Percentiles rank a stretch among this genome's conserved stretches.
Evolutionary conservation across 2,113 vertebrate genomes (phyloP).

Genomic region (Centropus unirufus): DNA sequence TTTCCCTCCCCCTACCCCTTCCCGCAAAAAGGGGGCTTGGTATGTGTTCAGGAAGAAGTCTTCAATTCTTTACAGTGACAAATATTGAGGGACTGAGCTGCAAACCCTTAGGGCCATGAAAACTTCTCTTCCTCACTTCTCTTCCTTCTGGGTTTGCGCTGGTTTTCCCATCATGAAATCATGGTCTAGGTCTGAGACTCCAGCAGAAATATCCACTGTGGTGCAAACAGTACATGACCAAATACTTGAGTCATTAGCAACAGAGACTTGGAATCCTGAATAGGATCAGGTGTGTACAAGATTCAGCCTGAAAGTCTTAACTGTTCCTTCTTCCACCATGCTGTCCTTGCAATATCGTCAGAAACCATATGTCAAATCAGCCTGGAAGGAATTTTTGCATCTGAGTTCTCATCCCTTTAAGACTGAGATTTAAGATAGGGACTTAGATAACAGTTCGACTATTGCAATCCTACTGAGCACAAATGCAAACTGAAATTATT

Average conservation of each 20-base stretch:
- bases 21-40: not conserved
- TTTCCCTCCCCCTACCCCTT: fast-evolving
- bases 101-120: fast-evolving
- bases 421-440: constrained; percentile 1
- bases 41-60: not conserved
- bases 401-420: constrained; percentile 13
- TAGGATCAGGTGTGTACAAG: not conserved
- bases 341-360: not conserved
- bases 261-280: not conserved
- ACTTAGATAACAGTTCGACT: not conserved
- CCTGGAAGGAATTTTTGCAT: not conserved
- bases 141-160: not conserved
- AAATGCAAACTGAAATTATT: not conserved
- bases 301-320: not conserved
- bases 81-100: not conserved
- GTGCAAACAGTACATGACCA: not conserved
- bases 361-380: not conserved
- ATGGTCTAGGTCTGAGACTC: not conserved
- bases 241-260: not conserved
- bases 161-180: not conserved
- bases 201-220: not conserved
- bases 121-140: not conserved
- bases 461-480: not conserved
- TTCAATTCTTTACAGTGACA: not conserved
- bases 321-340: not conserved